phyloP scores from a whole-genome alignment of 2,797 vertebrate species.

The Xyrichtys novacula region DNA sequence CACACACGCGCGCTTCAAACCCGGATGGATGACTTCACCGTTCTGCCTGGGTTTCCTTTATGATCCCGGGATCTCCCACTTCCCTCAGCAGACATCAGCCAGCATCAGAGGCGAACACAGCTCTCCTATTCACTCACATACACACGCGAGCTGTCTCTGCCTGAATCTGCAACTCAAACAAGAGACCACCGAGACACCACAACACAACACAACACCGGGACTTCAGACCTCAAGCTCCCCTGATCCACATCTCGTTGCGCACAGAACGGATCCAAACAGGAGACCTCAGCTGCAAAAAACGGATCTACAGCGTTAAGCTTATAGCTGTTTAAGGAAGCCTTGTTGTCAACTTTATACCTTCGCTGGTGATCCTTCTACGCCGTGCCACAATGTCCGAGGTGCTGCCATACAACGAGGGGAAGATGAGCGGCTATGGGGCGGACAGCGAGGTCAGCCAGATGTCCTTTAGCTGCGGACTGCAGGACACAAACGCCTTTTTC shows the following conservation, averaged over 20 bases:
- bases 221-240: slow-evolving; percentile 17
- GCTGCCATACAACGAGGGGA: slow-evolving; percentile 96
- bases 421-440: slow-evolving; percentile 95
- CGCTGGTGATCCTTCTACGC: slow-evolving; percentile 25
- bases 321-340: slow-evolving; percentile 26
- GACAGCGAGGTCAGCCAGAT: slow-evolving; percentile 95
- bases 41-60: slow-evolving; percentile 95
- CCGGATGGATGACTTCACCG: slow-evolving; percentile 98
- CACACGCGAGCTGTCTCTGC: slow-evolving; percentile 16
- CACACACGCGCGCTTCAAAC: slow-evolving; percentile 75
- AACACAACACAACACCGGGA: slow-evolving; percentile 35
- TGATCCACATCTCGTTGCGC: not conserved
- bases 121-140: slow-evolving; percentile 37
- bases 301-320: slow-evolving; percentile 52
- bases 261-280: slow-evolving; percentile 37
- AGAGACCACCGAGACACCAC: slow-evolving; percentile 54
- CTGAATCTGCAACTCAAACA: slow-evolving; percentile 55
- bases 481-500: slow-evolving; percentile 97
- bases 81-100: slow-evolving; percentile 84
- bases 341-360: slow-evolving; percentile 19
- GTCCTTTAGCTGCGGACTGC: slow-evolving; percentile 98
- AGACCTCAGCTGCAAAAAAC: slow-evolving; percentile 24
- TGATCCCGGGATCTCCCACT: slow-evolving; percentile 94
- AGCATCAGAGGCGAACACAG: slow-evolving; percentile 76
- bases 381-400: slow-evolving; percentile 94